phyloP scores from a whole-genome alignment of 1,140 invertebrate species.

The Trachymyrmex cornetzi region DNA sequence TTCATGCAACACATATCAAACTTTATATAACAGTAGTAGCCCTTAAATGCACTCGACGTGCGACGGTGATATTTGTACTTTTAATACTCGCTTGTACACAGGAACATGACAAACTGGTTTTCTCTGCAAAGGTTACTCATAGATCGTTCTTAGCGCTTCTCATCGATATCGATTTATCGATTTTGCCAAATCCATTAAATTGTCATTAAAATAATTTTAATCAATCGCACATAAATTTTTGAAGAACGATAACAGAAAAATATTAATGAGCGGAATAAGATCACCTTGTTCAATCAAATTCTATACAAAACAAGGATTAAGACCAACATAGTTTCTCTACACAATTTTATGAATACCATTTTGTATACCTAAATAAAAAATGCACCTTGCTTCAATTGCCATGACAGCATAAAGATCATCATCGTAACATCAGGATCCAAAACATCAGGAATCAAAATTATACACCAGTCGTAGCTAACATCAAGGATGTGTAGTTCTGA shows the following conservation, averaged over 20 bases:
- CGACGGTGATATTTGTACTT: slow-evolving; percentile 62
- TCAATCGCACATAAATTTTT: neutral
- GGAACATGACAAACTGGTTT: slow-evolving; percentile 74
- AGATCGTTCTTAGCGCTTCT: slow-evolving; percentile 49
- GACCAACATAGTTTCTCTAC: neutral
- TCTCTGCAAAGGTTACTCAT: slow-evolving; percentile 43
- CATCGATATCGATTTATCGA: slow-evolving; percentile 20
- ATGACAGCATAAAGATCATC: neutral
- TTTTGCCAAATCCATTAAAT: slow-evolving; percentile 1
- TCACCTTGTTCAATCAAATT: neutral
- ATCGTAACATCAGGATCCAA: slow-evolving; percentile 1
- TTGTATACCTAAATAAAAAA: neutral
- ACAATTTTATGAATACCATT: neutral
- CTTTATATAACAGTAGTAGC: slow-evolving; percentile 67
- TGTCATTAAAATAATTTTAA: neutral
- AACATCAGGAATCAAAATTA: slow-evolving; percentile 2
- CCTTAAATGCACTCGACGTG: slow-evolving; percentile 67
- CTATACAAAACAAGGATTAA: neutral
- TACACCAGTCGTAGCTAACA: neutral
- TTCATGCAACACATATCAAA: slow-evolving; percentile 53
- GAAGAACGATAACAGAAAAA: neutral
- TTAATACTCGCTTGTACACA: slow-evolving; percentile 54
- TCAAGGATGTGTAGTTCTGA: neutral
- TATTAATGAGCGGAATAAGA: neutral
- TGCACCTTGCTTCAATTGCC: neutral